Percentiles rank a stretch among this genome's conserved stretches.
Conservation (phyloP, 2,888 invertebrate genomes). For the Erannis defoliaria region DNA sequence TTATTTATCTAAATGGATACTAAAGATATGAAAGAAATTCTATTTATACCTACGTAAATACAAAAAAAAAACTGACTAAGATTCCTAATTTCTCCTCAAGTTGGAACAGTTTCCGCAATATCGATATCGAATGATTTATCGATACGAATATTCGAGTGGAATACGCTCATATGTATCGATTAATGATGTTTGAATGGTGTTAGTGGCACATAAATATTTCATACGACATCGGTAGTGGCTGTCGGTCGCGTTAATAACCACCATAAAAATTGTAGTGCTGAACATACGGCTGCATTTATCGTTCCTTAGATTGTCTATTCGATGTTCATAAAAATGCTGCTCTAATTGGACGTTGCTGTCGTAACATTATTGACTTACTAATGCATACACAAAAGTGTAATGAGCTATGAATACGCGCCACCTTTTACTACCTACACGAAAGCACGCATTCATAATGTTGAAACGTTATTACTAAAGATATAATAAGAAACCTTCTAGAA, state of each 20-base stretch:
- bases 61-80: conserved; percentile 41
- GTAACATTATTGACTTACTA: not conserved
- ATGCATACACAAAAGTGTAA: not conserved
- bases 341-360: conserved; percentile 8
- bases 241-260: conserved; percentile 68
- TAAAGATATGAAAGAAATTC: not conserved
- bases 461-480: not conserved
- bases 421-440: not conserved
- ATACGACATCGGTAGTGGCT: conserved; percentile 72
- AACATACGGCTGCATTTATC: conserved; percentile 60
- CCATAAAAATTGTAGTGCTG: conserved; percentile 68
- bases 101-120: conserved; percentile 23
- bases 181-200: conserved; percentile 66
- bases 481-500: conserved; percentile 8
- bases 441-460: not conserved
- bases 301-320: conserved; percentile 41
- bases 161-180: conserved; percentile 53
- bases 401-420: not conserved
- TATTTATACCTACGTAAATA: conserved; percentile 19
- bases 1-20: too few relatives aligned
- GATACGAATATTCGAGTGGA: conserved; percentile 42
- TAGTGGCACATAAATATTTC: conserved; percentile 71
- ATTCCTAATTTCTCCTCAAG: conserved; percentile 16
- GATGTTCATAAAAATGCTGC: conserved; percentile 6
- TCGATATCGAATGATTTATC: conserved; percentile 35